Evolutionary conservation across 2,888 invertebrate species (phyloP).

Genomic region (Drosophila meridiana): DNA sequence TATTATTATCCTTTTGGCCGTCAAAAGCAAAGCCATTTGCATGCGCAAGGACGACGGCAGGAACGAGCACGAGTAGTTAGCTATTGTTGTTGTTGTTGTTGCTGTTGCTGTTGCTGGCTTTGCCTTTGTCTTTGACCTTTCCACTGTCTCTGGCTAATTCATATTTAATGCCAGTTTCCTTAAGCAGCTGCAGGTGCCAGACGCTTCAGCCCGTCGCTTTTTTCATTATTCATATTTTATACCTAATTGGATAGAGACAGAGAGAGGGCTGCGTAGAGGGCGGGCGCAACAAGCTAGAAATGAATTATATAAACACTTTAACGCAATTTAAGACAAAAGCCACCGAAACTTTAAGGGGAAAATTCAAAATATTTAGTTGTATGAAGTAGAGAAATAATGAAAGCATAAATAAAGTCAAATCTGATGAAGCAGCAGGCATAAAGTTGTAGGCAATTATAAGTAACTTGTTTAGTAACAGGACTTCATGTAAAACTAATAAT

Average conservation of each 20-base stretch:
- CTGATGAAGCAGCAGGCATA: background rate
- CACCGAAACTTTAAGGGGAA: background rate
- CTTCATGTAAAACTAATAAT: background rate
- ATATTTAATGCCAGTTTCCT: conserved; percentile 69
- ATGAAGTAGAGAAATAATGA: background rate
- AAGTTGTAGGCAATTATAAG: background rate
- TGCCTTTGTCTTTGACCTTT: conserved; percentile 62
- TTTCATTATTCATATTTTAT: conserved; percentile 67
- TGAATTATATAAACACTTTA: conserved; percentile 5
- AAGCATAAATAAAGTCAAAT: background rate
- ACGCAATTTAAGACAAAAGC: background rate
- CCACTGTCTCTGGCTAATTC: conserved; percentile 53
- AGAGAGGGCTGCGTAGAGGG: too few relatives aligned
- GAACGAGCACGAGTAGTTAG: conserved; percentile 26
- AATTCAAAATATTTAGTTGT: background rate
- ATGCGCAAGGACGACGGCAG: conserved; percentile 46
- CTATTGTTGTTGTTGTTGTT: conserved; percentile 12
- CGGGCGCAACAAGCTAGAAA: background rate
- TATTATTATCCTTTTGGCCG: conserved; percentile 71
- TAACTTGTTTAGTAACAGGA: too few relatives aligned
- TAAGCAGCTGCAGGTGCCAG: conserved; percentile 59
- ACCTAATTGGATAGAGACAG: conserved; percentile 41
- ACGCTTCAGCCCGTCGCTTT: conserved; percentile 52
- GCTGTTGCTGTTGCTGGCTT: conserved; percentile 18
- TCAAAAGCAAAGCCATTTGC: conserved; percentile 73